Percentiles rank a stretch among this genome's conserved stretches.
phyloP scores from a whole-genome alignment of 2,113 vertebrate genomes.

The Physeter macrocephalus region DNA sequence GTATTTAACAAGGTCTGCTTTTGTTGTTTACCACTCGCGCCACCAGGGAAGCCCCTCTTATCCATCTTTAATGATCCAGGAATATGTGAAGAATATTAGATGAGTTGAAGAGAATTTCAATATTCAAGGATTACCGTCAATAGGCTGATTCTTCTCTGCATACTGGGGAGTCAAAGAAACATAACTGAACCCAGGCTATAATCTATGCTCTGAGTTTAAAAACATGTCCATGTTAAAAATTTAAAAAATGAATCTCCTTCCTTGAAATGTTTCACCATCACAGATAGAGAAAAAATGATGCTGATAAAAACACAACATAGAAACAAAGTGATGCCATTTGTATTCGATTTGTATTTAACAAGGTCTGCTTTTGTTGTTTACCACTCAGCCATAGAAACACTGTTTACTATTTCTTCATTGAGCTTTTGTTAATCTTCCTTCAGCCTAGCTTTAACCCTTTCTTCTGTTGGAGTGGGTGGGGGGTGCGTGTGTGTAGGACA shows the following conservation, averaged over 20 bases:
- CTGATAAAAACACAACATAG: slow-evolving; percentile 44
- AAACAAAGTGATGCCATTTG: slow-evolving; percentile 46
- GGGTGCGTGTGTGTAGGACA: not conserved
- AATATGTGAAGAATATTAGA: not conserved
- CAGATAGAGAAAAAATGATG: slow-evolving; percentile 39
- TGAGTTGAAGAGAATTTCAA: not conserved
- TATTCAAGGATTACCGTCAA: not conserved
- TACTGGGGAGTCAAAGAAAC: not conserved
- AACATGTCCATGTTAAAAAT: not conserved
- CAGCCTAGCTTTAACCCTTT: not conserved
- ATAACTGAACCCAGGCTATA: slow-evolving; percentile 26
- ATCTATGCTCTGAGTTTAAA: slow-evolving; percentile 33
- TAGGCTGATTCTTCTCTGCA: not conserved
- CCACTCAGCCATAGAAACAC: slow-evolving; percentile 24
- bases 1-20: slow-evolving; percentile 59
- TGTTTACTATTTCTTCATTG: slow-evolving; percentile 37
- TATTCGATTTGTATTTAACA: slow-evolving; percentile 70
- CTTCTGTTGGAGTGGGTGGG: not conserved
- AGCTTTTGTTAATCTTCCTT: slow-evolving; percentile 21
- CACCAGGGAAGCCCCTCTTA: too few relatives aligned
- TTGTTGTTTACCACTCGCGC: slow-evolving; percentile 34
- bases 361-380: slow-evolving; percentile 21
- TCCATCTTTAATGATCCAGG: not conserved
- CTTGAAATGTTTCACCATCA: slow-evolving; percentile 47
- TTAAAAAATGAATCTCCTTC: slow-evolving; percentile 16